A percentile compares a stretch with the other conserved stretches of the same genome.
Conservation (phyloP, 2,888 invertebrate genomes). For the Papilio protenor region DNA sequence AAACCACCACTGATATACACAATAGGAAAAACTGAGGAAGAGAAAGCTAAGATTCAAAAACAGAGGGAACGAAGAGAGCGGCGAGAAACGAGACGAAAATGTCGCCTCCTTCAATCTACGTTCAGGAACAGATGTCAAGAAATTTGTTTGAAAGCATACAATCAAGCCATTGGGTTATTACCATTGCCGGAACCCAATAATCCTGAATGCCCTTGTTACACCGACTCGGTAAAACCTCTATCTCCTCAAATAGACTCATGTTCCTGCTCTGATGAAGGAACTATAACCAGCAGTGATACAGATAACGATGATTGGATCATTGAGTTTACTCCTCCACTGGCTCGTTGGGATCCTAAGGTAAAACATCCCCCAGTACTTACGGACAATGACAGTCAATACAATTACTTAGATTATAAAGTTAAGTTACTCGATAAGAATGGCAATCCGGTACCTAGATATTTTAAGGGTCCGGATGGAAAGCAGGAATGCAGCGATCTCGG, state of each 20-base stretch:
- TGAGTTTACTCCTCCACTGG: slow-evolving; percentile 75
- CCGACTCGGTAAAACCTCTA: slow-evolving; percentile 51
- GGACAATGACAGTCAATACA: slow-evolving; percentile 69
- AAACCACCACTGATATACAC: slow-evolving; percentile 72
- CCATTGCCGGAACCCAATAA: slow-evolving; percentile 72
- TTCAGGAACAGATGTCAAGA: slow-evolving; percentile 79
- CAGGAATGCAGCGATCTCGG: slow-evolving; percentile 77
- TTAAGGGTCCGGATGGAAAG: slow-evolving; percentile 76
- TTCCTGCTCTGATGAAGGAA: slow-evolving; percentile 73
- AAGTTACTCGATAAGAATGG: slow-evolving; percentile 73
- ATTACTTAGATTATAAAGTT: slow-evolving; percentile 76
- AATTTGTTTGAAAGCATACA: slow-evolving; percentile 79
- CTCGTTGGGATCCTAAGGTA: slow-evolving; percentile 70
- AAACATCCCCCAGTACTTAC: slow-evolving; percentile 64
- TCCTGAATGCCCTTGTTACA: slow-evolving; percentile 74
- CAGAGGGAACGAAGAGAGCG: slow-evolving; percentile 73
- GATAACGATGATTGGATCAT: slow-evolving; percentile 79
- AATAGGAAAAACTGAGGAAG: slow-evolving; percentile 75
- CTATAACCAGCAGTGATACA: slow-evolving; percentile 71
- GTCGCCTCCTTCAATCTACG: slow-evolving; percentile 71
- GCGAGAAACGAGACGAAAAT: slow-evolving; percentile 74
- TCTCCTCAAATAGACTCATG: slow-evolving; percentile 72
- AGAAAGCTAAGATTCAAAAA: slow-evolving; percentile 66
- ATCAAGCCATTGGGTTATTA: slow-evolving; percentile 75
- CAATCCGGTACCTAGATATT: slow-evolving; percentile 72